Evolutionary conservation across 2,888 invertebrate species (phyloP), one percentile per base, ranked within the genome.

Genomic region (Lasioglossum zephyrum): DNA sequence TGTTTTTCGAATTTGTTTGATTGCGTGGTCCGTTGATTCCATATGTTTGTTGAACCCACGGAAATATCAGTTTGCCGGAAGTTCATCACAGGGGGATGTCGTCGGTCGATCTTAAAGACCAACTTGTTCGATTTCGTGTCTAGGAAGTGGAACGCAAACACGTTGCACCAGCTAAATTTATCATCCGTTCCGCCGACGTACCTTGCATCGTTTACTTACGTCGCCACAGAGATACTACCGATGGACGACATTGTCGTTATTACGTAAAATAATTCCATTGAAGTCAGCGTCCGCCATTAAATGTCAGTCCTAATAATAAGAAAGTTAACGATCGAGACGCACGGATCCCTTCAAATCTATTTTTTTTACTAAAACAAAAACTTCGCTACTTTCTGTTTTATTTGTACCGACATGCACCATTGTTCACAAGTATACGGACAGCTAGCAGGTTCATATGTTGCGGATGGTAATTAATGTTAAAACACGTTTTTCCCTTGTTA

Each of bases 161-260:
- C 86, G 86, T 88, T 87, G 86, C 87, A 85, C 72, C 39, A 53
- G 83, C 92, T 93, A 93, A 93, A 93, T 93, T 92, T 93, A 92
- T 88, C 90, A 83, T 75, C 39, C 74, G 76, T 82, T 44, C 74
- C 69, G 77, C 49, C 84, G 75, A 82, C 87, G 78, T 85, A 81
- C 77, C 83, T 81, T 76, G 81, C 81, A 82, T 88, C 81, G 78
- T 85, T 82, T 76, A 79, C 72, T 86, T 70, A 82, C 74, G 75
- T 41, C 73, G 77, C 79, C 60, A 8, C 66, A 47, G 76, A 57
- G 81, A 84, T 77, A 73, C 63, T 31, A 53, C 66, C 66, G 84
- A 74, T 79, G 81, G 84, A 84, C 84, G 81, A 86, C 86, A 84
- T 87, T 77, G 77, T 86, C 87, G 73, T 84, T 84, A 87, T 87